A percentile compares a stretch with the other conserved stretches of the same genome.
Evolutionary conservation across 2,888 invertebrate species (phyloP).

Genomic region (Dynastes hyllus): DNA sequence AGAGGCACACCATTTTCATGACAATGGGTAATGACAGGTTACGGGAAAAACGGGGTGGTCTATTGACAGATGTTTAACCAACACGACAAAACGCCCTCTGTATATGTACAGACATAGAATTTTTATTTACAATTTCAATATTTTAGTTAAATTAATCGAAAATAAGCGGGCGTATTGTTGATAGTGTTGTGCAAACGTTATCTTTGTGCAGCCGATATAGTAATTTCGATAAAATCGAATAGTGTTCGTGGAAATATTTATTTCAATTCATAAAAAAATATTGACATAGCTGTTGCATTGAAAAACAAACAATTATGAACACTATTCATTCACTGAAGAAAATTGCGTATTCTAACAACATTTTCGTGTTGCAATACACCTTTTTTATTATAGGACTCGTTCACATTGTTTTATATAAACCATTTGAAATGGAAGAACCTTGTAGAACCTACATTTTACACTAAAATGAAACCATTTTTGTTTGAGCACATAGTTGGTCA

Average conservation of each 20-base stretch:
- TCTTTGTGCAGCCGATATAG: not conserved
- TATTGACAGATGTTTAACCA: constrained; percentile 72
- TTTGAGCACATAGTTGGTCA: too few relatives aligned
- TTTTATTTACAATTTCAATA: constrained; percentile 39
- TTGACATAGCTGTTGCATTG: too few relatives aligned
- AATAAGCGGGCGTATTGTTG: not conserved
- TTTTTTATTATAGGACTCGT: too few relatives aligned
- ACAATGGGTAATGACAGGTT: constrained; percentile 70
- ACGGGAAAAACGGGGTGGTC: constrained; percentile 67
- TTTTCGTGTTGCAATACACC: too few relatives aligned
- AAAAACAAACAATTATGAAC: too few relatives aligned
- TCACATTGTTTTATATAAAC: too few relatives aligned
- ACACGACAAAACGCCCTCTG: constrained; percentile 57
- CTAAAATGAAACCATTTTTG: too few relatives aligned
- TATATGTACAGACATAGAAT: not conserved
- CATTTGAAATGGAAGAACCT: too few relatives aligned
- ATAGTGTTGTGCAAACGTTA: not conserved
- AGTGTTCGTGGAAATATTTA: not conserved
- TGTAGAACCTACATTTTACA: too few relatives aligned
- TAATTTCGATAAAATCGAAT: constrained; percentile 13
- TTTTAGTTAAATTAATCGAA: constrained; percentile 32
- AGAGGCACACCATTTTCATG: constrained; percentile 65
- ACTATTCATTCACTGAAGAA: too few relatives aligned
- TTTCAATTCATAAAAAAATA: not conserved
- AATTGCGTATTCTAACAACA: too few relatives aligned